Evolutionary conservation across 2,797 vertebrate genomes (phyloP).

Genomic region (Anguilla obscura): DNA sequence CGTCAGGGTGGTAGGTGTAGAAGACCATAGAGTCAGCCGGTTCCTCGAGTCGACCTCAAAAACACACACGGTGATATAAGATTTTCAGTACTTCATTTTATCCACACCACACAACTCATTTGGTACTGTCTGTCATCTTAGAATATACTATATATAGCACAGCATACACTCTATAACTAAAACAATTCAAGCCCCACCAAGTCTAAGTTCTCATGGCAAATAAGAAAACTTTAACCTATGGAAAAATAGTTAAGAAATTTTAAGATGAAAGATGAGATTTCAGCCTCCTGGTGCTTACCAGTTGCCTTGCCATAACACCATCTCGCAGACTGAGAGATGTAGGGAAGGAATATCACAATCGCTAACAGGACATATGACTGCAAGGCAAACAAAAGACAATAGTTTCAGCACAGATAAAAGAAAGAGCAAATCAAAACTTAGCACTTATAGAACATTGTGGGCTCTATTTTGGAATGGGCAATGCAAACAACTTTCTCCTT

Average conservation of each 20-base stretch:
- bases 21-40: slow-evolving; percentile 69
- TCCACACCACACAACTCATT: not conserved
- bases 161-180: not conserved
- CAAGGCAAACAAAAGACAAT: not conserved
- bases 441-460: not conserved
- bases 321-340: slow-evolving; percentile 72
- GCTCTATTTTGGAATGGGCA: no score
- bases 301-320: slow-evolving; percentile 78
- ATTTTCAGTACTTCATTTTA: not conserved
- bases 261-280: not conserved
- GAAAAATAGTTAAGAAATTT: not conserved
- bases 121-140: not conserved
- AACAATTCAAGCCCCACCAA: not conserved
- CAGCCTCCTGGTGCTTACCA: slow-evolving; percentile 50
- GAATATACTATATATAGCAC: not conserved
- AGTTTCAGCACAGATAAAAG: not conserved
- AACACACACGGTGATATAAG: not conserved
- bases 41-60: slow-evolving; percentile 69
- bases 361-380: slow-evolving; percentile 86
- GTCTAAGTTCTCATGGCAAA: not conserved
- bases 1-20: slow-evolving; percentile 80
- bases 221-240: not conserved
- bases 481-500: no score
- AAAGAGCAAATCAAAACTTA: not conserved
- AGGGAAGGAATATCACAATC: slow-evolving; percentile 79